A percentile compares a stretch with the other conserved stretches of the same genome.
These are phyloP conservation scores for Psix sp. DNA, from an alignment of 1,140 invertebrate genomes.

Conservation along the genomic window DNA sequence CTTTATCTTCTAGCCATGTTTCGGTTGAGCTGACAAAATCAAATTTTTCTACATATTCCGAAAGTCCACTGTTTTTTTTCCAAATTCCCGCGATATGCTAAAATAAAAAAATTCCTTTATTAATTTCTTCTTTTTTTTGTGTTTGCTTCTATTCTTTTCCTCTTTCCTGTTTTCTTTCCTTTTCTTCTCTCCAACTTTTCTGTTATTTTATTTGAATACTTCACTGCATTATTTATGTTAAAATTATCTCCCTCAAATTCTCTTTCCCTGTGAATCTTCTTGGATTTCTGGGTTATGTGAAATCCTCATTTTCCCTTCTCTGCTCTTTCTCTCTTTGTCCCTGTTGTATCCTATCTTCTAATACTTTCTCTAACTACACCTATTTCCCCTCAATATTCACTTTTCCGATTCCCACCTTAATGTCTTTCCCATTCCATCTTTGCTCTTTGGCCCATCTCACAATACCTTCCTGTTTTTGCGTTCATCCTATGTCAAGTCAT, in stretches of 20 bases:
- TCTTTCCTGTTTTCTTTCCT: too few relatives aligned
- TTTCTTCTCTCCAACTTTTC: too few relatives aligned
- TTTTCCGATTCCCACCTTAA: constrained; percentile 9
- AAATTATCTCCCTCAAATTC: too few relatives aligned
- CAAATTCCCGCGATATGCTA: neutral
- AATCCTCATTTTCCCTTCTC: too few relatives aligned
- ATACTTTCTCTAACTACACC: constrained; percentile 1
- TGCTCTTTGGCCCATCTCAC: constrained; percentile 9
- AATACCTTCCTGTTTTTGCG: constrained; percentile 11
- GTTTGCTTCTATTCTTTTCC: too few relatives aligned
- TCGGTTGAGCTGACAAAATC: constrained; percentile 14
- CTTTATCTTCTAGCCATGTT: constrained; percentile 25
- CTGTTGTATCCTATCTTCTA: neutral
- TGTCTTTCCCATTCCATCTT: neutral
- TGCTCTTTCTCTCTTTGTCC: too few relatives aligned
- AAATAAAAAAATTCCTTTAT: too few relatives aligned
- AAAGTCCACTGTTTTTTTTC: constrained; percentile 8
- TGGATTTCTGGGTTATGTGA: too few relatives aligned
- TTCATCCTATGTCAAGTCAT: constrained; percentile 12
- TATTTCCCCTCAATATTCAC: constrained; percentile 1
- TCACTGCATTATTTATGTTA: too few relatives aligned
- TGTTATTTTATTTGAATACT: too few relatives aligned
- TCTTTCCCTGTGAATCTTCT: too few relatives aligned
- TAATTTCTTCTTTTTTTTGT: too few relatives aligned
- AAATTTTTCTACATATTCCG: constrained; percentile 1